Evolutionary conservation across 2,797 vertebrate species (phyloP), one percentile per base, ranked within the genome.

Genomic region (Chelon auratus): DNA sequence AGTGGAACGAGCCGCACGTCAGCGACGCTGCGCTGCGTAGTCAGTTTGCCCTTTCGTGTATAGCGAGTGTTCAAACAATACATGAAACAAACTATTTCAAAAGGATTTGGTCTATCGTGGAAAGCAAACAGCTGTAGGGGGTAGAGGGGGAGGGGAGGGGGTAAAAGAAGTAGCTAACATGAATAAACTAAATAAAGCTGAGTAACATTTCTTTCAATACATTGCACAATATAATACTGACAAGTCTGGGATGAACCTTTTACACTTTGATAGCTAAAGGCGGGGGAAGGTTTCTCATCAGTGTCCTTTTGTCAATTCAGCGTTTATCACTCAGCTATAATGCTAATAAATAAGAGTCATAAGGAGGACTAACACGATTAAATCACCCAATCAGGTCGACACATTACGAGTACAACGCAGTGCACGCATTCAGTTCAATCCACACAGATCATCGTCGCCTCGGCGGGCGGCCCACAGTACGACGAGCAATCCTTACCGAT

Each of bases 171-270:
- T 33, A 56, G 24, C 24, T 26, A 26, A 26, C 7, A 37, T 36
- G 57, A 65, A 62, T 26, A 78, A 84, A 80, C 30, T 33, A 81
- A 85, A 84, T 87, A 90, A 92, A 90, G 90, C 89, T 82, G 75
- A 89, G 84, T 90, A 92, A 92, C 86, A 88, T 91, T 91, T 91
- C 74, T 91, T 91, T 91, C 74, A 85, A 83, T 77, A 78, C 84
- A 92, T 91, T 92, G 89, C 88, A 92, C 91, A 74, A 84, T 56
- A 84, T 91, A 92, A 93, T 91, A 93, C 91, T 93, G 91, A 89
- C 73, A 42, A 59, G 74, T 71, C 61, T 63, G 69, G 75, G 61
- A 81, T 57, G 51, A 75, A 80, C 55, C 73, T 62, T 73, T 85
- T 75, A 84, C 85, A 61, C 52, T 72, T 81, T 68, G 78, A 84